Conservation (phyloP, 2,113 vertebrate genomes). For the Acrocephalus kingi region DNA sequence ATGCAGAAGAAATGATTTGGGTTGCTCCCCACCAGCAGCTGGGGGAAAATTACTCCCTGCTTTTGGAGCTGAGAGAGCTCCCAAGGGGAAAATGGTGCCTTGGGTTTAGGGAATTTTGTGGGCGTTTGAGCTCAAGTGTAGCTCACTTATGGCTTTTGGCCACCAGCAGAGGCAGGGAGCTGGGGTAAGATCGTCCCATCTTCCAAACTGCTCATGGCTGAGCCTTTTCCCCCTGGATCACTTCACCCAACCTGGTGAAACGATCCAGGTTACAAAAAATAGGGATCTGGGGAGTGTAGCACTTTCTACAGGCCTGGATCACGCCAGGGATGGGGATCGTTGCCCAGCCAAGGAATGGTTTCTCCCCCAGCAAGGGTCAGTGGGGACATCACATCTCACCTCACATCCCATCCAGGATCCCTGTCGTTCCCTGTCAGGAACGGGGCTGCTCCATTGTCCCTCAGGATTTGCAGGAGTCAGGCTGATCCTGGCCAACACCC, state of each 20-base stretch:
- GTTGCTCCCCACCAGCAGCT: background rate
- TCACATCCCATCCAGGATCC: background rate
- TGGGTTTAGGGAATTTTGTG: background rate
- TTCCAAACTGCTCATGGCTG: fast-evolving
- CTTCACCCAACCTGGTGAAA: background rate
- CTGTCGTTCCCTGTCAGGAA: background rate
- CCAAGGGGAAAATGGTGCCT: background rate
- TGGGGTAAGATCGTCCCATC: background rate
- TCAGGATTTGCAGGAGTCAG: fast-evolving
- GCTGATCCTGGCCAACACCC: background rate
- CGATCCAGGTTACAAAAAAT: background rate
- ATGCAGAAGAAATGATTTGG: fast-evolving
- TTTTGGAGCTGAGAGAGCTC: background rate
- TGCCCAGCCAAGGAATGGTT: background rate
- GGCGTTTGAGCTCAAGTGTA: background rate
- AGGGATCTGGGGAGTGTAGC: fast-evolving
- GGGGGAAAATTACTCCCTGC: background rate
- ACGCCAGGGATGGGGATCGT: background rate
- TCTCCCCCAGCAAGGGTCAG: fast-evolving
- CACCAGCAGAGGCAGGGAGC: background rate
- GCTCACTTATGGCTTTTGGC: background rate
- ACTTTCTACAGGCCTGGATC: background rate
- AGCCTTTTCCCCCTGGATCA: background rate
- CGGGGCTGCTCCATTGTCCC: background rate
- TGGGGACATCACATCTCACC: background rate